Percentiles rank a stretch among this genome's conserved stretches.
Evolutionary conservation across 2,113 vertebrate genomes (phyloP).

Genomic region (Erythrolamprus reginae): DNA sequence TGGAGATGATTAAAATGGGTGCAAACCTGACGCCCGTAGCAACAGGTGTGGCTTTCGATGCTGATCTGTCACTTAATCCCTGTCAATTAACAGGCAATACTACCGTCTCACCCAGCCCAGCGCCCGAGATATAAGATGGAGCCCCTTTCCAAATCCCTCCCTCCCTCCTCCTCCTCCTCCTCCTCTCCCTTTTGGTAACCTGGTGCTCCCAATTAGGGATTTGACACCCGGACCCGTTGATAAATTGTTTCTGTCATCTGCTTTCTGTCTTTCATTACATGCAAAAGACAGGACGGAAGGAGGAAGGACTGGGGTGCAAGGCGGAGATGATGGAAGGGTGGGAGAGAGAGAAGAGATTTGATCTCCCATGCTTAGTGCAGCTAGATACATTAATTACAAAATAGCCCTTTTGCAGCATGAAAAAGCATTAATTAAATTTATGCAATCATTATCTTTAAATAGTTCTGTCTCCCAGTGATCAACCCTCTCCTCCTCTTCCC

Average conservation of each 20-base stretch:
- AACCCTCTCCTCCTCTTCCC: conserved; percentile 66
- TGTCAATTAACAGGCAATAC: conserved; percentile 75
- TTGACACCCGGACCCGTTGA: conserved; percentile 82
- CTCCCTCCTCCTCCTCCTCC: conserved; percentile 28
- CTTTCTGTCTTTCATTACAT: conserved; percentile 87
- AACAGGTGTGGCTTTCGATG: conserved; percentile 77
- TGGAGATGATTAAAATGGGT: background rate
- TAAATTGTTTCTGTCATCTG: conserved; percentile 94
- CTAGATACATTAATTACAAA: conserved; percentile 85
- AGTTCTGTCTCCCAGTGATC: conserved; percentile 92
- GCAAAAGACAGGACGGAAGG: conserved; percentile 48
- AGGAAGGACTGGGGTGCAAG: conserved; percentile 27
- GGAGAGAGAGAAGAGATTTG: conserved; percentile 65
- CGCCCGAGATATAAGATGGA: conserved; percentile 20
- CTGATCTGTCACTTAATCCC: conserved; percentile 87
- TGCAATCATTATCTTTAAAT: conserved; percentile 99
- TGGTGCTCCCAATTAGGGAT: conserved; percentile 85
- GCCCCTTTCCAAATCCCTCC: background rate
- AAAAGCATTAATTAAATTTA: conserved; percentile 99
- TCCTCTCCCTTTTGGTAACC: conserved; percentile 82
- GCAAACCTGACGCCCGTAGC: background rate
- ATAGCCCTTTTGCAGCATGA: conserved; percentile 92
- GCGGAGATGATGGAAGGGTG: conserved; percentile 43
- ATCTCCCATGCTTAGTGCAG: conserved; percentile 78
- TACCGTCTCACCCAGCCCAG: conserved; percentile 6